Evolutionary conservation across 2,888 invertebrate species (phyloP), one percentile per base, ranked within the genome.

Genomic region (Cryptus armator): DNA sequence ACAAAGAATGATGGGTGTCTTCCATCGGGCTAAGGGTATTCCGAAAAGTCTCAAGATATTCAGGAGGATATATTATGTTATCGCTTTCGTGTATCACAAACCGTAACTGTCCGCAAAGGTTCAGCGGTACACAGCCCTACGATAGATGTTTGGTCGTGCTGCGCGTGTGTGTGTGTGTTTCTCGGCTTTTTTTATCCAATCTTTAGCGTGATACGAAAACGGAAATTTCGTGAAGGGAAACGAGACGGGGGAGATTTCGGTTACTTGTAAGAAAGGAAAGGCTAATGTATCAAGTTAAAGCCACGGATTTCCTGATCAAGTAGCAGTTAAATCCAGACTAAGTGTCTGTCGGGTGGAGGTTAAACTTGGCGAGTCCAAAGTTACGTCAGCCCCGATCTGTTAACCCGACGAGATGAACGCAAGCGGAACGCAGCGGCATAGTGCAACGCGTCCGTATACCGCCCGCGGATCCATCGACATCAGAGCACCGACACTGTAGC

Each of bases 301-400:
- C 78, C 86, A 77, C 87, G 91, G 92, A 90, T 92, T 92, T 91
- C 89, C 91, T 89, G 91, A 92, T 92, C 92, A 92, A 92, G 92
- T 90, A 91, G 89, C 90, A 91, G 91, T 91, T 91, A 89, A 91
- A 91, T 91, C 92, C 88, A 91, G 91, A 92, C 91, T 91, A 92
- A 92, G 92, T 89, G 90, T 91, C 90, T 90, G 92, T 92, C 91
- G 88, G 85, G 85, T 83, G 62, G 85, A 85, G 88, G 88, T 91
- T 91, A 90, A 91, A 92, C 88, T 92, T 91, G 87, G 89, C 87
- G 59, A 77, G 82, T 85, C 80, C 82, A 87, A 90, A 90, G 89
- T 90, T 91, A 89, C 89, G 87, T 87, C 86, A 87, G 86, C 87
- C 89, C 87, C 90, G 88, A 92, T 90, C 90, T 88, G 90, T 88